A percentile compares a stretch with the other conserved stretches of the same genome.
Evolutionary conservation across 2,113 vertebrate species (phyloP).

Genomic region (Trichechus manatus): DNA sequence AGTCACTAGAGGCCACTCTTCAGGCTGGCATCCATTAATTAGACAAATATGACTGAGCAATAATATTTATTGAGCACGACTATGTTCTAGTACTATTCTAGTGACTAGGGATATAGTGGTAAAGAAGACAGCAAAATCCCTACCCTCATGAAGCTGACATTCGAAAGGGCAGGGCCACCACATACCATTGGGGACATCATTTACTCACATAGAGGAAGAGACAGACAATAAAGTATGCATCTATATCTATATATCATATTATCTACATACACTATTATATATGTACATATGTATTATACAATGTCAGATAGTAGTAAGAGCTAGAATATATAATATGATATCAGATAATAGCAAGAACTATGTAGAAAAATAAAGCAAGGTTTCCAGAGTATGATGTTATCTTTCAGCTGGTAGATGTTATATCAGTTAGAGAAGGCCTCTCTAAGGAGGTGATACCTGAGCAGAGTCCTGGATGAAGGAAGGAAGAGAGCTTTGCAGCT

Average conservation of each 20-base stretch:
- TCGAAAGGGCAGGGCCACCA: background rate
- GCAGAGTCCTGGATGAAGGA: background rate
- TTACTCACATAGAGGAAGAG: background rate
- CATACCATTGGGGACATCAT: background rate
- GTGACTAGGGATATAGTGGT: background rate
- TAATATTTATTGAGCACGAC: background rate
- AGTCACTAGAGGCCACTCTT: background rate
- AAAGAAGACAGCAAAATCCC: background rate
- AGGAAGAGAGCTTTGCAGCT: background rate
- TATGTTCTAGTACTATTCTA: background rate
- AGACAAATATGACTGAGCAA: constrained; percentile 23
- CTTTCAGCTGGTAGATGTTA: background rate
- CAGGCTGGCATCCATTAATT: background rate
- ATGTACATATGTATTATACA: background rate
- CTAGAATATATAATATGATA: background rate
- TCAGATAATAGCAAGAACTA: background rate
- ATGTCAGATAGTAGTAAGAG: background rate
- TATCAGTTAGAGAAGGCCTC: background rate
- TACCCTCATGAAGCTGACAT: background rate
- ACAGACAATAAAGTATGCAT: background rate
- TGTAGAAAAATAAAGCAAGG: constrained; percentile 29
- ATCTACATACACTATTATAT: too few relatives aligned
- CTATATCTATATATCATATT: too few relatives aligned
- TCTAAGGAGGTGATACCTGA: background rate
- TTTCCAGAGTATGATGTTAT: background rate